These are phyloP conservation scores for Urocitellus parryii DNA, from an alignment of 2,113 vertebrate genomes.

Conservation along the genomic window DNA sequence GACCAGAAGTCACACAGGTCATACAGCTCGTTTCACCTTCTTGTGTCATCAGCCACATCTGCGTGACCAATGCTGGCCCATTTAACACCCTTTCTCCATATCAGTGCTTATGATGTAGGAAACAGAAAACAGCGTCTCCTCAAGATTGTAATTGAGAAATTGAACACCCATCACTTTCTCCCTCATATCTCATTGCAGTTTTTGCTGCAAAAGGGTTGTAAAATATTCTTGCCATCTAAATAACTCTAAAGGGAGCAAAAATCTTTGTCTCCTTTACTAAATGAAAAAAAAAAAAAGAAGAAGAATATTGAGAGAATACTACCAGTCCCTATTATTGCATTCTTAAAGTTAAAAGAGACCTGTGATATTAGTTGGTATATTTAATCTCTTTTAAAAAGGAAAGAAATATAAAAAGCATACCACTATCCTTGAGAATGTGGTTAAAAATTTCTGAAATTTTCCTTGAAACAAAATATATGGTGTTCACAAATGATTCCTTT, in stretches of 20 bases:
- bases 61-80: neutral
- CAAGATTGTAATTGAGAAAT: neutral
- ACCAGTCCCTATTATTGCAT: neutral
- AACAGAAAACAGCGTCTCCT: neutral
- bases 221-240: neutral
- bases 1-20: neutral
- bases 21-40: neutral
- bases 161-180: neutral
- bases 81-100: neutral
- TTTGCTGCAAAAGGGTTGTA: neutral
- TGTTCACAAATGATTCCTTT: neutral
- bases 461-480: neutral
- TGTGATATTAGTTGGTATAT: neutral
- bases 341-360: neutral
- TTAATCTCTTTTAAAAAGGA: neutral
- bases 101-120: rapidly evolving
- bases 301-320: neutral
- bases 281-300: neutral
- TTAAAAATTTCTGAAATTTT: neutral
- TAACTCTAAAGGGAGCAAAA: neutral
- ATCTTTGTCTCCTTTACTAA: neutral
- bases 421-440: neutral
- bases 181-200: neutral
- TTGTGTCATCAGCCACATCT: neutral
- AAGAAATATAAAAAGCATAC: neutral